phyloP scores from a whole-genome alignment of 2,113 vertebrate species.

The Cyanistes caeruleus region DNA sequence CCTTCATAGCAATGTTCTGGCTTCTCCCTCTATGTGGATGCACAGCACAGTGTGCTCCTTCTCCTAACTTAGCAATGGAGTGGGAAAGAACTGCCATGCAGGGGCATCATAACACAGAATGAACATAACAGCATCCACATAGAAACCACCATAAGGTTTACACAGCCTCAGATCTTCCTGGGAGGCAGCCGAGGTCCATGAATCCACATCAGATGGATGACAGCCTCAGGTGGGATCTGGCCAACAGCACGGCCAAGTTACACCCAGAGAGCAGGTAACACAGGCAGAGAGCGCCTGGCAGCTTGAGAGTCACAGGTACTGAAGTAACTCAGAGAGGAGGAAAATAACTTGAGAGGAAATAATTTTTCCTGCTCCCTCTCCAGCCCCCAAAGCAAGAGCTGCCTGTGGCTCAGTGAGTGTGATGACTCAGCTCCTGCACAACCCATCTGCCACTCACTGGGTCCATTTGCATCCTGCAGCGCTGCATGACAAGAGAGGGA shows the following conservation, averaged over 20 bases:
- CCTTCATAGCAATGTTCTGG: neutral
- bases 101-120: neutral
- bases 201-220: neutral
- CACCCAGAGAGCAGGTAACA: neutral
- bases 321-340: neutral
- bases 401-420: neutral
- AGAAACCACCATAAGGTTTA: neutral
- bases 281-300: neutral
- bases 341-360: conserved; percentile 39
- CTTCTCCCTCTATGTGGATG: neutral
- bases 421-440: conserved; percentile 17
- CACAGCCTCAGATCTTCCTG: neutral
- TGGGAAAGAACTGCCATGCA: neutral
- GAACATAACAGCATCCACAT: neutral
- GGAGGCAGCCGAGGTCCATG: neutral
- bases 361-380: conserved; percentile 22
- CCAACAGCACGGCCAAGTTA: neutral
- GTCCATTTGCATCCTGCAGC: neutral
- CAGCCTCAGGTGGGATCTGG: neutral
- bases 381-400: conserved; percentile 20
- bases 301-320: neutral
- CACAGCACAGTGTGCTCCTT: neutral
- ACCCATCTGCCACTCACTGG: conserved; percentile 33
- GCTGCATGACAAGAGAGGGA: conserved; percentile 2
- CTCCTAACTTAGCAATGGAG: neutral